These are phyloP conservation scores for Drusus annulatus DNA, from an alignment of 1,140 invertebrate species.

Conservation along the genomic window DNA sequence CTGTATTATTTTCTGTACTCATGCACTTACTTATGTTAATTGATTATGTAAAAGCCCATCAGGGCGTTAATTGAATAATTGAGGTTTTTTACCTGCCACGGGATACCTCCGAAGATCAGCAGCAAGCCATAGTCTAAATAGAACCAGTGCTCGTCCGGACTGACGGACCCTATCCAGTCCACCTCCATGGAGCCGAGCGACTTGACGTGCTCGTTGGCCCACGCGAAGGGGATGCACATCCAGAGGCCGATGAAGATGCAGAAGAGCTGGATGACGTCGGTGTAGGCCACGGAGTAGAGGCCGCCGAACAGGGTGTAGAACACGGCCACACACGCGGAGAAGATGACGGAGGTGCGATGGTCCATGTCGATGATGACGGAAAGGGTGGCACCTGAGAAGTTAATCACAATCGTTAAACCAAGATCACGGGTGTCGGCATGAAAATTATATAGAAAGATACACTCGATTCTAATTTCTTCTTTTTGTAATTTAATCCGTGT, in stretches of 20 bases:
- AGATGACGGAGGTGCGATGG: constrained; percentile 91
- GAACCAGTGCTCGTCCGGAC: constrained; percentile 81
- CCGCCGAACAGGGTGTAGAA: constrained; percentile 98
- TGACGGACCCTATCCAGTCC: constrained; percentile 91
- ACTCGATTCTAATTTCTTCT: no score
- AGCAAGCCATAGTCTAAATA: constrained; percentile 95
- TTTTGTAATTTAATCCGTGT: no score
- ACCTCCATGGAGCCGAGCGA: constrained; percentile 86
- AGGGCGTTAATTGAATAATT: no score
- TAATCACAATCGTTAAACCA: background rate
- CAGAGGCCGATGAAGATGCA: constrained; percentile 99
- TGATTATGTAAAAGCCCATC: no score
- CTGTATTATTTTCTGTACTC: no score
- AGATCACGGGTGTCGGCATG: no score
- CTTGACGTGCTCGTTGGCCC: constrained; percentile 87
- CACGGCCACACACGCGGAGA: constrained; percentile 96
- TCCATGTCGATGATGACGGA: constrained; percentile 98
- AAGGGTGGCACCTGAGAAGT: constrained; percentile 85
- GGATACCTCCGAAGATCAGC: constrained; percentile 96
- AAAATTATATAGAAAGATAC: no score
- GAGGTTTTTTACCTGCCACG: constrained; percentile 92
- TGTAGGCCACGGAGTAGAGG: constrained; percentile 98
- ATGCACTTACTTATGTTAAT: no score
- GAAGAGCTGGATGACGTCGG: constrained; percentile 98
- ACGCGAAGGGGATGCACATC: constrained; percentile 98